These are phyloP conservation scores for Typhlichthys subterraneus DNA, from an alignment of 2,797 vertebrate species.

Conservation along the genomic window DNA sequence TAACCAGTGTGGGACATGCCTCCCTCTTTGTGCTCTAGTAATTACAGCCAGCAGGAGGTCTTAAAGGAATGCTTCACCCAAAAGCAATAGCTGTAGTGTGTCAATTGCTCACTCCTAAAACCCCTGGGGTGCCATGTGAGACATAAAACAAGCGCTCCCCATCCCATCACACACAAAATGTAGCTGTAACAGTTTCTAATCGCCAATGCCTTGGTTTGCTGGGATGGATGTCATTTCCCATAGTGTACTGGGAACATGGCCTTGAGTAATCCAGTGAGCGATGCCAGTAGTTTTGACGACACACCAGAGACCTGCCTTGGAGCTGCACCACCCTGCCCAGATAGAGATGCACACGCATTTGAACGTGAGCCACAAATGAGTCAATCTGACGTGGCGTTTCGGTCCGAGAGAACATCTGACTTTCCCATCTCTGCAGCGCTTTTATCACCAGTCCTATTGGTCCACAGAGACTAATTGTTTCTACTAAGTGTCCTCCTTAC, in stretches of 20 bases:
- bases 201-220: neutral
- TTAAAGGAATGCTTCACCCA: no score
- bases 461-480: constrained; percentile 61
- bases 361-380: constrained; percentile 58
- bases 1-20: neutral
- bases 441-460: constrained; percentile 23
- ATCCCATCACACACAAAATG: no score
- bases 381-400: constrained; percentile 56
- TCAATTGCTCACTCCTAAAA: no score
- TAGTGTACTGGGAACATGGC: no score
- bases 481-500: constrained; percentile 20
- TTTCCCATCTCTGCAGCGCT: constrained; percentile 42
- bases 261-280: no score
- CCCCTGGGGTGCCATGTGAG: no score
- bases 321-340: constrained; percentile 32
- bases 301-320: constrained; percentile 27
- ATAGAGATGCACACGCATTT: constrained; percentile 40
- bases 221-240: neutral
- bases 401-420: constrained; percentile 55
- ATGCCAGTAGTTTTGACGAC: no score
- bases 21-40: constrained; percentile 6
- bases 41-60: no score
- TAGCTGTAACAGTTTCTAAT: no score
- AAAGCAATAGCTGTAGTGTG: no score
- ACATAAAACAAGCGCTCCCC: no score